Evolutionary conservation across 2,888 invertebrate species (phyloP).

Genomic region (Megastigmus dorsalis): DNA sequence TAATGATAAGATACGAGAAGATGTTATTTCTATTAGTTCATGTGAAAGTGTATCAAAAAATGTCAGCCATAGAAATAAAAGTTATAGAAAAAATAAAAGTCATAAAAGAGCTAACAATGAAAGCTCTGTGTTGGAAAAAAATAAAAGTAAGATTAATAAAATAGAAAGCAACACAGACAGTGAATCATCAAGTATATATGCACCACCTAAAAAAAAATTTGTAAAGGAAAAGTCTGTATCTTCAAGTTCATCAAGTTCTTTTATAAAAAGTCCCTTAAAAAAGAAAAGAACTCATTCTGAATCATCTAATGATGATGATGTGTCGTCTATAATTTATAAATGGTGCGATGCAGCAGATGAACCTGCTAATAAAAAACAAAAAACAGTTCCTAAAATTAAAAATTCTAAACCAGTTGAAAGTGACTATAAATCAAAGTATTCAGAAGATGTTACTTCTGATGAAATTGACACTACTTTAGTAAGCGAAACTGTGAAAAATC

Average conservation of each 20-base stretch:
- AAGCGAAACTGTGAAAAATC: not conserved
- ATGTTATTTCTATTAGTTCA: slow-evolving; percentile 24
- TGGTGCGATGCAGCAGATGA: slow-evolving; percentile 16
- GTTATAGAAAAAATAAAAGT: not conserved
- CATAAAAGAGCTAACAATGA: not conserved
- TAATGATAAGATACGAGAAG: not conserved
- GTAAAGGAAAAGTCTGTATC: not conserved
- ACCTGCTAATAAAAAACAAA: slow-evolving; percentile 36
- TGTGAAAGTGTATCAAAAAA: slow-evolving; percentile 12
- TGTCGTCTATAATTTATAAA: slow-evolving; percentile 41
- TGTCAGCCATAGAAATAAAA: no score
- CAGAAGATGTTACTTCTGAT: not conserved
- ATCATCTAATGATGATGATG: slow-evolving; percentile 46
- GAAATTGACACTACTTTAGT: slow-evolving; percentile 18
- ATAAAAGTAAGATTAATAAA: not conserved
- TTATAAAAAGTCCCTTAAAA: slow-evolving; percentile 22
- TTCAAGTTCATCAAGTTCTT: slow-evolving; percentile 23
- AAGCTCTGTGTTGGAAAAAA: not conserved
- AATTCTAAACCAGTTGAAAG: not conserved
- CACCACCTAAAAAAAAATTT: not conserved
- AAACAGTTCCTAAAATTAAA: not conserved
- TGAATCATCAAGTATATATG: not conserved
- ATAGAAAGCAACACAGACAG: slow-evolving; percentile 15
- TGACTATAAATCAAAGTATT: not conserved
- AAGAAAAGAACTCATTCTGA: slow-evolving; percentile 48